These are phyloP conservation scores for Anticlea derivata DNA, from an alignment of 2,888 invertebrate genomes.

Conservation along the genomic window DNA sequence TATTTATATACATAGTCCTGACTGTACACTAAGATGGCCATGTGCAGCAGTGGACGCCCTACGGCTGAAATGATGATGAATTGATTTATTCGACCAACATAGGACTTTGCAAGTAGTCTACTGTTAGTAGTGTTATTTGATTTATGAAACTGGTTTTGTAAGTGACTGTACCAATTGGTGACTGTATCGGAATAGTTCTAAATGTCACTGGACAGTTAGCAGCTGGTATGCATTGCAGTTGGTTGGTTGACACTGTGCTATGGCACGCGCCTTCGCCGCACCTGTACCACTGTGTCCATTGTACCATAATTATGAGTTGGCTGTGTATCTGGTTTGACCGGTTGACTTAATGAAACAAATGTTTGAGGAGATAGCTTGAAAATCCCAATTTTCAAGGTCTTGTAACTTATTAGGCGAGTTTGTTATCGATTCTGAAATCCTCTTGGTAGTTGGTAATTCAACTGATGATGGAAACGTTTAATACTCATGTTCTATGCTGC, in stretches of 20 bases:
- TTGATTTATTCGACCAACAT: too few relatives aligned
- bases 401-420: constrained; percentile 6
- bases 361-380: constrained; percentile 24
- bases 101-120: too few relatives aligned
- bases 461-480: too few relatives aligned
- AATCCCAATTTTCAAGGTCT: constrained; percentile 32
- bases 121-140: not conserved
- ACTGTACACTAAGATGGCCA: too few relatives aligned
- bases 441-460: too few relatives aligned
- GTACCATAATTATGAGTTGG: constrained; percentile 18
- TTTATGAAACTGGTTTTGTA: constrained; percentile 5
- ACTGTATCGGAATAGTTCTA: constrained; percentile 16
- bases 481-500: too few relatives aligned
- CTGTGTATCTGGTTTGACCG: constrained; percentile 21
- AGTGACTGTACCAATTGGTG: constrained; percentile 16
- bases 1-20: too few relatives aligned
- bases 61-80: too few relatives aligned
- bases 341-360: constrained; percentile 28
- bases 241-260: not conserved
- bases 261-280: constrained; percentile 33
- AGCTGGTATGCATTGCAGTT: constrained; percentile 8
- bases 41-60: too few relatives aligned
- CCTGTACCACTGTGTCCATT: constrained; percentile 24
- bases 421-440: not conserved
- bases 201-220: constrained; percentile 16